These are phyloP conservation scores for Hydrolagus colliei DNA, from an alignment of 2,797 vertebrate genomes.

Conservation along the genomic window DNA sequence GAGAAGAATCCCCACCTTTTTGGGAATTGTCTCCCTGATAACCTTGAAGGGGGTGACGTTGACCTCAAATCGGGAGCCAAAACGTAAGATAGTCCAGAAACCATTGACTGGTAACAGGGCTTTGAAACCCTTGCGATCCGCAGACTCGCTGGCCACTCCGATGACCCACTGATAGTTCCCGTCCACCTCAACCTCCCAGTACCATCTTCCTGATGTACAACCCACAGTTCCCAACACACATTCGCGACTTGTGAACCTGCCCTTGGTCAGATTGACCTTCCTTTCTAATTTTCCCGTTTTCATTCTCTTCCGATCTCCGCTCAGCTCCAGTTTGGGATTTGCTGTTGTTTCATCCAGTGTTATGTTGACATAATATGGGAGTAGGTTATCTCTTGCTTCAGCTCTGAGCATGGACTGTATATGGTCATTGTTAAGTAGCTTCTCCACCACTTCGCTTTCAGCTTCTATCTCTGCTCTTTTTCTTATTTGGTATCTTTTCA, in stretches of 20 bases:
- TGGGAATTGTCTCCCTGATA: too few relatives aligned
- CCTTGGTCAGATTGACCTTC: not conserved
- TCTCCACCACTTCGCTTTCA: too few relatives aligned
- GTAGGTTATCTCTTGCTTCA: too few relatives aligned
- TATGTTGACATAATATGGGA: not conserved
- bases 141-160: not conserved
- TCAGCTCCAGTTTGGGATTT: not conserved
- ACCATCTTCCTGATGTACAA: not conserved
- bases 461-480: too few relatives aligned
- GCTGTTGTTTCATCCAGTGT: slow-evolving; percentile 4
- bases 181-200: not conserved
- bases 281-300: not conserved
- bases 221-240: not conserved
- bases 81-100: too few relatives aligned
- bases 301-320: not conserved
- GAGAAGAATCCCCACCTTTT: too few relatives aligned
- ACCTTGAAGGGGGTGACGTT: too few relatives aligned
- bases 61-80: not conserved
- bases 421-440: too few relatives aligned
- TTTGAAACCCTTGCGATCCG: not conserved
- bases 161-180: not conserved
- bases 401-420: too few relatives aligned
- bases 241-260: not conserved
- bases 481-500: too few relatives aligned
- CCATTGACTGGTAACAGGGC: too few relatives aligned